Conservation (phyloP, 2,113 vertebrate genomes). For the Elaphurus davidianus region DNA sequence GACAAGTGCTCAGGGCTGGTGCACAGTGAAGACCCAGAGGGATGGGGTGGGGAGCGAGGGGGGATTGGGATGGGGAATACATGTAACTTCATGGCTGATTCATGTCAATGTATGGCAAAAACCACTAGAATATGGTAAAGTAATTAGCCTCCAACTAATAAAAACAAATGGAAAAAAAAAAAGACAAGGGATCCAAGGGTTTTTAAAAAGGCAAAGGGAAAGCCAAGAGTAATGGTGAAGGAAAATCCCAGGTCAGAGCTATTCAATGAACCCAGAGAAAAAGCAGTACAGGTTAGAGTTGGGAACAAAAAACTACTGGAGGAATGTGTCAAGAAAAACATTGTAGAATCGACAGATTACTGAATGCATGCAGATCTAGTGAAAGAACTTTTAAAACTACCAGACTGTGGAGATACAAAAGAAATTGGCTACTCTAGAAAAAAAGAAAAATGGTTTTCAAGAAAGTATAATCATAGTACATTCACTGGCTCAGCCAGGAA, state of each 20-base stretch:
- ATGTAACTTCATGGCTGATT: neutral
- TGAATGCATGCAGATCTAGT: neutral
- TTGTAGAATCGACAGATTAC: neutral
- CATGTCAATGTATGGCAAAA: neutral
- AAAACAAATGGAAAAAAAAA: too few relatives aligned
- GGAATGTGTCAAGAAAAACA: neutral
- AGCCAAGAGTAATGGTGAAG: neutral
- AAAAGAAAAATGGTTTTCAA: neutral
- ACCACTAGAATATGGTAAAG: neutral
- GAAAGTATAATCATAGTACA: neutral
- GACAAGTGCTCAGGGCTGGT: neutral
- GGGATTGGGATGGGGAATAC: neutral
- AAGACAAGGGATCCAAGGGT: neutral
- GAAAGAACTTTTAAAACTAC: neutral
- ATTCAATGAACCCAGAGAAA: neutral
- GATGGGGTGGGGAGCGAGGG: neutral
- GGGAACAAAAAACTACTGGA: neutral
- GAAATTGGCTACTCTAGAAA: neutral
- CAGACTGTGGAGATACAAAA: neutral
- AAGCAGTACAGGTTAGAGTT: neutral
- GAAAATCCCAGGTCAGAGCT: neutral
- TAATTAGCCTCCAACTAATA: neutral
- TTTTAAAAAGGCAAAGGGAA: neutral
- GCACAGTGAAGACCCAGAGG: too few relatives aligned
- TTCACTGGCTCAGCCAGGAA: neutral